A percentile compares a stretch with the other conserved stretches of the same genome.
phyloP scores from a whole-genome alignment of 2,113 vertebrate species.

The Macquaria ambigua region DNA sequence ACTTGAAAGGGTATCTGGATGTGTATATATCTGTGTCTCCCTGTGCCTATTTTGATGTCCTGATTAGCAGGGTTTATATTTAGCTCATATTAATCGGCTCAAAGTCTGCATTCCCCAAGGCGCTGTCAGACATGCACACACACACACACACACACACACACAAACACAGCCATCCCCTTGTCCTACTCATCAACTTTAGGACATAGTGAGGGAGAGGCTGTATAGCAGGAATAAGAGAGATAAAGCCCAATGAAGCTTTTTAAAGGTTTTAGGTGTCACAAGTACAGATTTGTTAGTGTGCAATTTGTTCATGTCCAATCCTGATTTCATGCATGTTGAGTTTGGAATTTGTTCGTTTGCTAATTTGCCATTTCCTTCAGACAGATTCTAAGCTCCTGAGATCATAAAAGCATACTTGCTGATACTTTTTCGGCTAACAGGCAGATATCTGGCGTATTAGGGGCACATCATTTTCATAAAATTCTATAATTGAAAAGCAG shows the following conservation, averaged over 20 bases:
- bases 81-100: conserved; percentile 65
- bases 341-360: conserved; percentile 6
- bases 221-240: neutral
- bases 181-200: conserved; percentile 25
- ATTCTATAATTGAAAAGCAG: conserved; percentile 25
- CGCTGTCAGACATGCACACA: conserved; percentile 12
- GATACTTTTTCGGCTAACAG: conserved; percentile 2
- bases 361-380: conserved; percentile 22
- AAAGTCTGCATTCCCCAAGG: conserved; percentile 55
- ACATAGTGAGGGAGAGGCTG: conserved; percentile 5
- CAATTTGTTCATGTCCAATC: neutral
- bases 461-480: neutral
- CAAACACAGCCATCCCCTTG: conserved; percentile 1
- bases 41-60: conserved; percentile 60
- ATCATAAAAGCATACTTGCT: neutral
- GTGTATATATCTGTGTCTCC: conserved; percentile 31
- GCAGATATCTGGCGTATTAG: neutral
- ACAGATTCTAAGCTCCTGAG: neutral
- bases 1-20: conserved; percentile 37
- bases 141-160: conserved; percentile 15
- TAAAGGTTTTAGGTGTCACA: neutral
- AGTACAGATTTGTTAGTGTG: conserved; percentile 5
- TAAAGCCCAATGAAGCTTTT: neutral
- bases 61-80: conserved; percentile 76
- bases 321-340: neutral